Evolutionary conservation across 92 coral and sea anemone genomes (phyloP).

Genomic region (Palythoa grandis): DNA sequence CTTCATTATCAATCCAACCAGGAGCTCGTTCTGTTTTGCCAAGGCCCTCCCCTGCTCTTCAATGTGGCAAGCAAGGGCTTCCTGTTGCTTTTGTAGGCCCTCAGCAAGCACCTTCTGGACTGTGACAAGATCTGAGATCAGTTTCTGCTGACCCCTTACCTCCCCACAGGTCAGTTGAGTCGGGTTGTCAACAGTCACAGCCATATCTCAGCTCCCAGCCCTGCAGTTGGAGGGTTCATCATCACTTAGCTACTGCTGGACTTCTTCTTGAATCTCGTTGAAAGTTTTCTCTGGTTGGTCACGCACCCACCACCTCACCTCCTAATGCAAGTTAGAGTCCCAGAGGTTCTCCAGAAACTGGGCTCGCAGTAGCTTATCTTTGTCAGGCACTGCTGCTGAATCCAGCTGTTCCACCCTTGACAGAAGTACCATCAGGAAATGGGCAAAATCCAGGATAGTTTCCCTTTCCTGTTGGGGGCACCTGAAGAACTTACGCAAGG

Average conservation of each 20-base stretch:
- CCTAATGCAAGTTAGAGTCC: constrained; percentile 43
- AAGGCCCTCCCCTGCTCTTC: constrained; percentile 44
- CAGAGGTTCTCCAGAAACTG: constrained; percentile 45
- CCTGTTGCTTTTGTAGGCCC: constrained; percentile 52
- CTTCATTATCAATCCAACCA: constrained; percentile 23
- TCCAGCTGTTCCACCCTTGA: constrained; percentile 45
- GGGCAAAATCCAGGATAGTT: constrained; percentile 60
- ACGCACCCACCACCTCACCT: constrained; percentile 50
- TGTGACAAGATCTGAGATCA: constrained; percentile 51
- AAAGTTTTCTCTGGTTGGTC: constrained; percentile 56
- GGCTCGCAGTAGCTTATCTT: constrained; percentile 35
- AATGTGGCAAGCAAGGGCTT: constrained; percentile 37
- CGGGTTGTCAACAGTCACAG: background rate
- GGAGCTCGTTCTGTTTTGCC: constrained; percentile 41
- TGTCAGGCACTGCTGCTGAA: background rate
- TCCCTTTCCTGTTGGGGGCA: constrained; percentile 59
- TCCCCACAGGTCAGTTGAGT: background rate
- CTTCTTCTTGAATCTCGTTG: constrained; percentile 47
- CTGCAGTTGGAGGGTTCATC: constrained; percentile 10
- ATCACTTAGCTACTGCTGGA: background rate
- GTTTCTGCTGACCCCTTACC: constrained; percentile 20
- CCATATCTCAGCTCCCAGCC: constrained; percentile 16
- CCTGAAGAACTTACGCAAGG: constrained; percentile 55
- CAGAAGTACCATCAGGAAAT: constrained; percentile 59
- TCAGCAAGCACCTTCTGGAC: constrained; percentile 59